Evolutionary conservation across 1,140 invertebrate genomes (phyloP), one percentile per base, ranked within the genome.

Genomic region (Magallana gigas): DNA sequence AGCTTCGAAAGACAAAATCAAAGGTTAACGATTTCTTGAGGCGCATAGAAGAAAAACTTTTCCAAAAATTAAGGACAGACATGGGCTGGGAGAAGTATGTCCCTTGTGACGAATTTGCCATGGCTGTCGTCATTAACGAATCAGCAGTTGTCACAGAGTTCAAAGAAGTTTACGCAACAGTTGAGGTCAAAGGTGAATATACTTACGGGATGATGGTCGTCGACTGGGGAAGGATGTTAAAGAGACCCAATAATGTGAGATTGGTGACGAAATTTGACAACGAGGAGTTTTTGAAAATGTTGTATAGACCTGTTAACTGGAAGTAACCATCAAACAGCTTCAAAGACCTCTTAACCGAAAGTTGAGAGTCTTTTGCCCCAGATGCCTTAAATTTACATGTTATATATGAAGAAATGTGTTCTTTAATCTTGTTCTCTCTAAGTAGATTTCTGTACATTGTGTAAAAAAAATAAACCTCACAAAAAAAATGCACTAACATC

Each of bases 141-240:
- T 57, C 84, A 7, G 68, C 57, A 14, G 86, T 91, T 18, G 88
- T 92, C 8, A 59, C 64, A 56, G 88, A 91, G 23, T 84, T 85
- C 11, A 90, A 90, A 71, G 57, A 81, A 3, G 86, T 90, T 3
- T 93, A 88, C 64, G 88, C 88, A 57, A 90, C 89, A 18, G 90
- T 93, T 11, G 93, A 94, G 71, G 84, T 93, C 16, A 82, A 86
- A 48, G 93, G 93, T 1, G 83, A 91, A 60, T 59, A 90, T n/a
- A 93, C 92, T 36, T 71, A 92, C 1, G 93, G 91, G 48, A 92
- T 93, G 89, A 92, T 93, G 92, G 91, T 93, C 1, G 89, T 92
- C 2, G 92, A 93, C 85, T 93, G 92, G 91, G 71, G 84, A 7
- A 87, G 84, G 14, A 23, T 76, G 1, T 59, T 91, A n/a, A 62